Evolutionary conservation across 2,113 vertebrate species (phyloP).

Genomic region (Tetraodon nigroviridis): DNA sequence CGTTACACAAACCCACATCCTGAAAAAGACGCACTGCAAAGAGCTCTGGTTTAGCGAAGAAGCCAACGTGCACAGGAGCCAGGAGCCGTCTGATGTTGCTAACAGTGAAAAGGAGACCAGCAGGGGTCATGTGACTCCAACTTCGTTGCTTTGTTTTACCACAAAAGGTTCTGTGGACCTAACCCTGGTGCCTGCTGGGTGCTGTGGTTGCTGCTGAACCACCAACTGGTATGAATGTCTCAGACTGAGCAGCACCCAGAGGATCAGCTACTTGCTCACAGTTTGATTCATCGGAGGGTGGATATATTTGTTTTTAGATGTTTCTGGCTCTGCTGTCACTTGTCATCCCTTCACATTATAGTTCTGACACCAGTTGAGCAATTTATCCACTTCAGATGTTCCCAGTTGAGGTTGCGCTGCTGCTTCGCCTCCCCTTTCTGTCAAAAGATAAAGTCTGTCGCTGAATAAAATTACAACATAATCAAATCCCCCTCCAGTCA

Average conservation of each 20-base stretch:
- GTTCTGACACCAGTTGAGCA: conserved; percentile 11
- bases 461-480: conserved; percentile 31
- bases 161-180: neutral
- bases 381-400: conserved; percentile 5
- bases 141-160: neutral
- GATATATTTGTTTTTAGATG: neutral
- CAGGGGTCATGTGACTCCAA: neutral
- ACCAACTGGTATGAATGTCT: conserved; percentile 1
- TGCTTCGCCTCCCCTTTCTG: neutral
- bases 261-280: neutral
- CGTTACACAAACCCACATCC: conserved; percentile 40
- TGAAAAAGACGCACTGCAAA: conserved; percentile 33
- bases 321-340: conserved; percentile 17
- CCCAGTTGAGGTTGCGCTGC: too few species aligned
- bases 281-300: neutral
- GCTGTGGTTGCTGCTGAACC: conserved; percentile 19
- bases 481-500: conserved; percentile 37
- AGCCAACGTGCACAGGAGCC: neutral
- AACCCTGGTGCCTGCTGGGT: neutral
- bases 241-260: conserved; percentile 3
- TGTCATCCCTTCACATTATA: conserved; percentile 1
- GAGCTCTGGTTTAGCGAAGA: neutral
- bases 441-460: conserved; percentile 29
- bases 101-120: conserved; percentile 3
- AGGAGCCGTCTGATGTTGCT: conserved; percentile 4